phyloP scores from a whole-genome alignment of 2,888 invertebrate species.

The Capitulum mitella region DNA sequence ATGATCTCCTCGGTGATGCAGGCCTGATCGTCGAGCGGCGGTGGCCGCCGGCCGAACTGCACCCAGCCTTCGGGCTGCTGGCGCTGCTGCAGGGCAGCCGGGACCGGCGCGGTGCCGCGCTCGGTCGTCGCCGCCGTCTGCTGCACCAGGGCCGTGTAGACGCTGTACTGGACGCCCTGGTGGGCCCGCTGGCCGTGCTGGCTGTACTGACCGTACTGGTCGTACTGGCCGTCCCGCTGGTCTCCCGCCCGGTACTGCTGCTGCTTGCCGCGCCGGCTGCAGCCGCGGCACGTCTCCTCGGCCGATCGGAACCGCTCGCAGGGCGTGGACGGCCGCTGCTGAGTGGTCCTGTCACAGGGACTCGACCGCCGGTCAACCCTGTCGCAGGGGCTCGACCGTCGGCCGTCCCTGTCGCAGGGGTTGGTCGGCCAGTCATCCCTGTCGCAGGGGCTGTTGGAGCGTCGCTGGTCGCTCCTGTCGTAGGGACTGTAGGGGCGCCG shows the following conservation, averaged over 20 bases:
- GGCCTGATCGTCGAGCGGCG: not conserved
- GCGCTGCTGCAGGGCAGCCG: no score
- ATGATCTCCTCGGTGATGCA: not conserved
- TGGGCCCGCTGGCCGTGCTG: not conserved
- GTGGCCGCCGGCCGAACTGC: not conserved
- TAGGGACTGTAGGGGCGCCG: no score
- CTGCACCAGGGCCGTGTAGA: conserved; percentile 3
- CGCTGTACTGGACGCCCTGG: not conserved
- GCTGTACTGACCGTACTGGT: not conserved
- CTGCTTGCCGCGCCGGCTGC: not conserved
- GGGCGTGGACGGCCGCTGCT: not conserved
- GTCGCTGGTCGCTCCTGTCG: no score
- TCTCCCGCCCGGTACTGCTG: not conserved
- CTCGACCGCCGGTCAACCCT: not conserved
- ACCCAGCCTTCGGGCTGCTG: no score
- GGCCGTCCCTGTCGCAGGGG: not conserved
- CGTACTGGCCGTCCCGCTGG: not conserved
- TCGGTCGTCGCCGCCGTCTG: not conserved
- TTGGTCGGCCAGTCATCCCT: not conserved
- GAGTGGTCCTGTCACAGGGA: not conserved
- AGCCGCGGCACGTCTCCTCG: conserved; percentile 15
- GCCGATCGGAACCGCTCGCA: not conserved
- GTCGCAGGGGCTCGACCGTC: not conserved
- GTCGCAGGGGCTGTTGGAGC: no score
- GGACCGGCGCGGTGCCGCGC: no score